phyloP scores from a whole-genome alignment of 2,888 invertebrate species.

The Drosophila emarginata region DNA sequence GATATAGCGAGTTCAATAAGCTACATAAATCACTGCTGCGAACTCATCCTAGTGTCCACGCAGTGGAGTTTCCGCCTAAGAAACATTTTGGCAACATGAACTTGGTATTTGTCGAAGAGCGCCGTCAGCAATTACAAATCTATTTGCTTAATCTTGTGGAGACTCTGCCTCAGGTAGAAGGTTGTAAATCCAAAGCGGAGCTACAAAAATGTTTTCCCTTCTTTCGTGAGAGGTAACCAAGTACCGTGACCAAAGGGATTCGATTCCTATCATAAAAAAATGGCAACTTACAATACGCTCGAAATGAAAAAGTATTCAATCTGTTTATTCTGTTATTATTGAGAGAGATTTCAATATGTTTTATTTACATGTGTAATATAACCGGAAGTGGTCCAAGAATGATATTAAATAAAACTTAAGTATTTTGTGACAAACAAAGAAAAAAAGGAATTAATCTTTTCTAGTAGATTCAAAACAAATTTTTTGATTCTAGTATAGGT shows the following conservation, averaged over 20 bases:
- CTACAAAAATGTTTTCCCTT: conserved; percentile 92
- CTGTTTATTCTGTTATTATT: conserved; percentile 29
- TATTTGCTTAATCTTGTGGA: conserved; percentile 93
- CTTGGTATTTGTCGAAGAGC: conserved; percentile 92
- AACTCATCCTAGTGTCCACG: conserved; percentile 90
- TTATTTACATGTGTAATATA: conserved; percentile 49
- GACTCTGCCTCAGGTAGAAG: conserved; percentile 90
- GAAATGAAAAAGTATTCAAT: conserved; percentile 51
- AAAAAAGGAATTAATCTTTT: neutral
- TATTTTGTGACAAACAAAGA: conserved; percentile 6
- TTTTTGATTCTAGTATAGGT: neutral
- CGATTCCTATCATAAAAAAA: neutral
- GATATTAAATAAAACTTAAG: conserved; percentile 50
- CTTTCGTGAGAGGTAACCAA: conserved; percentile 86
- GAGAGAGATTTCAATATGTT: conserved; percentile 24
- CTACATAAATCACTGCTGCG: conserved; percentile 90
- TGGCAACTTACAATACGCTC: conserved; percentile 25
- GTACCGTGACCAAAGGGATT: conserved; percentile 20
- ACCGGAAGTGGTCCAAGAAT: conserved; percentile 24
- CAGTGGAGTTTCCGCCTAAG: conserved; percentile 96
- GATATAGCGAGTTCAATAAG: conserved; percentile 96
- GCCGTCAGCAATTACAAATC: conserved; percentile 92
- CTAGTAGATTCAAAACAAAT: neutral
- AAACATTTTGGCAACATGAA: conserved; percentile 96
- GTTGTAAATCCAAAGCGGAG: conserved; percentile 89